Conservation (phyloP, 2,888 invertebrate species). For the Lithosia quadra region DNA sequence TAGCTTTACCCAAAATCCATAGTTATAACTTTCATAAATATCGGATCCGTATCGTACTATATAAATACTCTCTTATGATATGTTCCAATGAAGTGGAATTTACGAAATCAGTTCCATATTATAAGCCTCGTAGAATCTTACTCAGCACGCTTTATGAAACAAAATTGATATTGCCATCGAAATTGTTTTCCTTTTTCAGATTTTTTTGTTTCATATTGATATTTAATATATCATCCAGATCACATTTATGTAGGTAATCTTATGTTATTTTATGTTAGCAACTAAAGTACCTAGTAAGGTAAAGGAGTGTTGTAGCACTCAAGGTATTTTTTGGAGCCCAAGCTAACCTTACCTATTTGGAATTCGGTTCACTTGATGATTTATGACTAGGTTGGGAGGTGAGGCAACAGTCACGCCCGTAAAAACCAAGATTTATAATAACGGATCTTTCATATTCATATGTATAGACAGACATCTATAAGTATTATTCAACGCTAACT, state of each 20-base stretch:
- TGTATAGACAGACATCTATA: too few species aligned
- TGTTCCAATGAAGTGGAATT: slow-evolving; percentile 18
- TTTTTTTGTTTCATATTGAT: neutral
- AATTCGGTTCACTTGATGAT: too few species aligned
- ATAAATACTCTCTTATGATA: neutral
- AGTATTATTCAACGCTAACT: too few species aligned
- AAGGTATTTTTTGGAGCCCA: too few species aligned
- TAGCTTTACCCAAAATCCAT: too few species aligned
- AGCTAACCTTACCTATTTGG: too few species aligned
- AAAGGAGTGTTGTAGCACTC: too few species aligned
- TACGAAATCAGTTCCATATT: slow-evolving; percentile 17
- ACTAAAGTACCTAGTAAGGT: too few species aligned
- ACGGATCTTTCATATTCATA: too few species aligned
- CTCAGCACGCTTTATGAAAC: slow-evolving; percentile 28
- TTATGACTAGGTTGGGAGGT: too few species aligned
- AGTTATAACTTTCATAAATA: neutral
- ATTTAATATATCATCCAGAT: neutral
- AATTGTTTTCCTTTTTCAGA: slow-evolving; percentile 6
- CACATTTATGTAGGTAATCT: neutral
- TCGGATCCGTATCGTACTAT: neutral
- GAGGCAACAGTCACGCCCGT: too few species aligned
- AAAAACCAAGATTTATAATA: too few species aligned
- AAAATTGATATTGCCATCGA: slow-evolving; percentile 24
- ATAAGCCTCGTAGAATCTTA: slow-evolving; percentile 27
- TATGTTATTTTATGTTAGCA: neutral